Evolutionary conservation across 2,888 invertebrate genomes (phyloP), one percentile per base, ranked within the genome.

Genomic region (Eubasilissa splendida): DNA sequence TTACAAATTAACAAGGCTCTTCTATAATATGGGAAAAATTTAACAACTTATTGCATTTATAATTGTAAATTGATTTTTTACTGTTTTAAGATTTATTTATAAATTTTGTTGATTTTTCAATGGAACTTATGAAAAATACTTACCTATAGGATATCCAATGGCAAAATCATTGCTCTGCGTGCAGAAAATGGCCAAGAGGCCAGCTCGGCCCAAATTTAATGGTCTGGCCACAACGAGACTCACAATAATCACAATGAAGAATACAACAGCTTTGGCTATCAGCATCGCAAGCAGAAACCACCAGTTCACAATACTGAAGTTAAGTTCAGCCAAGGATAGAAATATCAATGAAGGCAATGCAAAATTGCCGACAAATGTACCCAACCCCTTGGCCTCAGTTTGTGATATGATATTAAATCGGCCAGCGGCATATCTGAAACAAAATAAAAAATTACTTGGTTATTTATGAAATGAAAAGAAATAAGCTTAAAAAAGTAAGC

Each of bases 111-210:
- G 4, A 2, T 22, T 22, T 22, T 5, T 42, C 42, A 5, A 42
- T 42, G 42, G 42, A 42, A 42, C 42, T 5, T 5, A 42, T 42
- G 7, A 42, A 42, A 42, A 42, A 42, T 50, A 89, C 91, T 93
- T 91, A 96, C 97, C 95, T 85, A 98, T 97, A 7, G 99, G 98
- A 89, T 95, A 97, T 83, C 98, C 98, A 85, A 99, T 93, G 31
- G 99, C 98, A 90, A 99, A 98, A 88, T 99, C 99, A 91, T 99
- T 99, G 87, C 97, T 98, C 87, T 98, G 98, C 0, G 98, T 98
- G 85, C 96, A 95, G 88, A 98, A 98, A 86, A 99, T 98, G 22
- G 96, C 96, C 91, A 96, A 96, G 80, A 99, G 91, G 12, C 97
- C 98, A 66, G 97, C 96, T 86, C 95, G 93, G 4, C 96, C 96